Percentiles rank a stretch among this genome's conserved stretches.
phyloP scores from a whole-genome alignment of 2,888 invertebrate species.

The Muscina levida region DNA sequence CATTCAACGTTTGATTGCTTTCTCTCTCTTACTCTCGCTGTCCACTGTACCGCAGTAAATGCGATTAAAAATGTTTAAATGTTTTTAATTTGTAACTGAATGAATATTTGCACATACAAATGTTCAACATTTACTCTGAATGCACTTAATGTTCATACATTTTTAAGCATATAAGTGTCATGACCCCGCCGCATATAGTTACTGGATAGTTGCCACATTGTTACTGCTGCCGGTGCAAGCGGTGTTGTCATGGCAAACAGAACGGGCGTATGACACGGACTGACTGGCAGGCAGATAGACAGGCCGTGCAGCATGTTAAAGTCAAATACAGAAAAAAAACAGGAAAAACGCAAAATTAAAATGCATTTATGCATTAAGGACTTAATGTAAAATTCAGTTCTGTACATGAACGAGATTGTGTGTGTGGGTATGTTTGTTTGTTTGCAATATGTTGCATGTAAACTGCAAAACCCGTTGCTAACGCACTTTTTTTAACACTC shows the following conservation, averaged over 20 bases:
- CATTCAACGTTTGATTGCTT: too few species aligned
- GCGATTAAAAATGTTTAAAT: too few species aligned
- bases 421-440: neutral
- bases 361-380: constrained; percentile 22
- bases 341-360: neutral
- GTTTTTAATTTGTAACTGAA: too few species aligned
- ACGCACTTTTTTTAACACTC: too few species aligned
- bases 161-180: constrained; percentile 17
- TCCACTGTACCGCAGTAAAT: too few species aligned
- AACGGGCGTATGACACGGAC: too few species aligned
- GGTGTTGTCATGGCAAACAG: neutral
- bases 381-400: neutral
- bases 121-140: too few species aligned
- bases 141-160: neutral
- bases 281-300: neutral
- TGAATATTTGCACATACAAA: too few species aligned
- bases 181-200: constrained; percentile 17
- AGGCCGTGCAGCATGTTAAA: neutral
- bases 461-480: neutral
- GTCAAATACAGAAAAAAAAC: neutral
- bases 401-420: too few species aligned
- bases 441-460: neutral
- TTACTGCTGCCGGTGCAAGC: neutral
- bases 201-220: neutral
- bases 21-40: too few species aligned